phyloP scores from a whole-genome alignment of 2,888 invertebrate genomes.

The Belgica antarctica region DNA sequence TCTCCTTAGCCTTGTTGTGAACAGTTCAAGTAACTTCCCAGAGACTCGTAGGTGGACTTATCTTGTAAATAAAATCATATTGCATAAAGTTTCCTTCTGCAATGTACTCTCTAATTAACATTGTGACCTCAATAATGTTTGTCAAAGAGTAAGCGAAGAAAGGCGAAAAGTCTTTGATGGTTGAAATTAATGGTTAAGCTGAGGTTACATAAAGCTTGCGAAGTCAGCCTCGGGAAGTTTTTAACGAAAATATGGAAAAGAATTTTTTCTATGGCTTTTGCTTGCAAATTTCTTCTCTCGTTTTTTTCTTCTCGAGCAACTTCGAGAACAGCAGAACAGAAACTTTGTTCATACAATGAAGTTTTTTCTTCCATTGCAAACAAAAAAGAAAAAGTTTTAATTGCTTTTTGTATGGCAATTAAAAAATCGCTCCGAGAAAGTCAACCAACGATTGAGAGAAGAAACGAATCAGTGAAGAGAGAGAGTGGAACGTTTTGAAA shows the following conservation, averaged over 20 bases:
- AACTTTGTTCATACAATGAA: slow-evolving; percentile 25
- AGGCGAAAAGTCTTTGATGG: slow-evolving; percentile 1
- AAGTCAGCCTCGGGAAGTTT: slow-evolving; percentile 18
- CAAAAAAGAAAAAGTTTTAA: slow-evolving; percentile 43
- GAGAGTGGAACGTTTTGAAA: slow-evolving; percentile 26
- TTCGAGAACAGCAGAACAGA: neutral
- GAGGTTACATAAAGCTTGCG: slow-evolving; percentile 4
- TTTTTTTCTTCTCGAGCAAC: neutral
- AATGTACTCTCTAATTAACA: slow-evolving; percentile 9
- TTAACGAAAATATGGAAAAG: slow-evolving; percentile 25
- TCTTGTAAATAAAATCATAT: slow-evolving; percentile 1
- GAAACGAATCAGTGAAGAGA: neutral
- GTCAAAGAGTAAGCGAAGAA: slow-evolving; percentile 18
- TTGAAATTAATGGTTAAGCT: slow-evolving; percentile 4
- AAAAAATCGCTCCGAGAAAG: slow-evolving; percentile 26
- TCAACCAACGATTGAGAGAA: slow-evolving; percentile 22
- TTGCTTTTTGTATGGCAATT: slow-evolving; percentile 44
- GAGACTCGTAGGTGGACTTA: neutral
- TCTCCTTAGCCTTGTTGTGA: no score
- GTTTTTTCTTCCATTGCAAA: slow-evolving; percentile 29
- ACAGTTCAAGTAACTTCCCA: no score
- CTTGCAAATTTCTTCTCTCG: neutral
- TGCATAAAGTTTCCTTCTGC: slow-evolving; percentile 14
- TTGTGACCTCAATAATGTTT: slow-evolving; percentile 26
- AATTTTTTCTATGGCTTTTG: neutral